These are phyloP conservation scores for Malacoraja senta DNA, from an alignment of 2,797 vertebrate genomes.

Conservation along the genomic window DNA sequence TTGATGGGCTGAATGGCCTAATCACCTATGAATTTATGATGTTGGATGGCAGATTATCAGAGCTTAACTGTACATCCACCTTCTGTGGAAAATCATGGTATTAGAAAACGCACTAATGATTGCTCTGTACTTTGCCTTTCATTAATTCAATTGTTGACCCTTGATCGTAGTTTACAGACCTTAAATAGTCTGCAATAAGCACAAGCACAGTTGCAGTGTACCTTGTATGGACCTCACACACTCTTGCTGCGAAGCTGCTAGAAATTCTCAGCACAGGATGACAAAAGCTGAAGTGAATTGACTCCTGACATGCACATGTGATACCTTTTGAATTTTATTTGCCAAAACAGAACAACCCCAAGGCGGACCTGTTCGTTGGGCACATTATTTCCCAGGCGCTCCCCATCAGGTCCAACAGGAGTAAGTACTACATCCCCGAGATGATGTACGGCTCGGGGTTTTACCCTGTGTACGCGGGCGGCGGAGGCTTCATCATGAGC, in stretches of 20 bases:
- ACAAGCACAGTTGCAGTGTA: neutral
- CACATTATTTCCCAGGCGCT: conserved; percentile 85
- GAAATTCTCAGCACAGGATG: neutral
- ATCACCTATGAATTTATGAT: no score
- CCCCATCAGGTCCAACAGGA: conserved; percentile 74
- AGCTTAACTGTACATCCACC: no score
- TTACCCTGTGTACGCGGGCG: conserved; percentile 85
- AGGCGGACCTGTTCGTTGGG: conserved; percentile 77
- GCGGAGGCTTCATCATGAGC: conserved; percentile 87
- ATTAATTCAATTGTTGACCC: neutral
- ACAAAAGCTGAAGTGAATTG: neutral
- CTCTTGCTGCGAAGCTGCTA: no score
- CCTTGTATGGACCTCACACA: neutral
- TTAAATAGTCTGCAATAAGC: neutral
- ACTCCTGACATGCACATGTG: neutral
- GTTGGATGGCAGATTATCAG: no score
- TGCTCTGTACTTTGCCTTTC: neutral
- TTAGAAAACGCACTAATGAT: neutral
- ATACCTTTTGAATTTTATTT: neutral
- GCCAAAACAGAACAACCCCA: conserved; percentile 43
- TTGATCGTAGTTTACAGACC: neutral
- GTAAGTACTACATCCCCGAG: conserved; percentile 90
- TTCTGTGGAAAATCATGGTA: neutral
- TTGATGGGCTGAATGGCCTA: no score
- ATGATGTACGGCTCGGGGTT: conserved; percentile 75